A percentile compares a stretch with the other conserved stretches of the same genome.
phyloP scores from a whole-genome alignment of 2,797 vertebrate species.

The Ispidina picta region DNA sequence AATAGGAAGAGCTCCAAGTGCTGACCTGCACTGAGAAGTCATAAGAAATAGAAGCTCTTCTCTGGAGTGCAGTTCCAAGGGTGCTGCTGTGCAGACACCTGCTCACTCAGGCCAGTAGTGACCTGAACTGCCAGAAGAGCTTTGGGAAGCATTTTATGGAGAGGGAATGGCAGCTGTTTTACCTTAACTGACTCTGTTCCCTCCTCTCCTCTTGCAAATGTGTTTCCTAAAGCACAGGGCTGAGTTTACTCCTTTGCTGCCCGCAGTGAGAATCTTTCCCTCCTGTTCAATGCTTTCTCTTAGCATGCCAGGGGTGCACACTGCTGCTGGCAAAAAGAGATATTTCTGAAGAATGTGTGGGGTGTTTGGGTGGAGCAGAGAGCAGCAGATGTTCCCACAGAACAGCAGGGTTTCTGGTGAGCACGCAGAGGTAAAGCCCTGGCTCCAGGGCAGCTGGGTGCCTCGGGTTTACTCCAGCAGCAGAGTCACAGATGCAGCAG shows the following conservation, averaged over 20 bases:
- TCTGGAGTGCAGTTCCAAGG: background rate
- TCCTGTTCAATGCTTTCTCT: slow-evolving; percentile 5
- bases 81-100: background rate
- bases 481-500: slow-evolving; percentile 20
- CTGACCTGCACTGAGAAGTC: background rate
- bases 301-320: background rate
- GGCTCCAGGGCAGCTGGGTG: slow-evolving; percentile 68
- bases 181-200: background rate
- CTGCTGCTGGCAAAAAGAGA: slow-evolving; percentile 70
- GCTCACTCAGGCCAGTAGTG: background rate
- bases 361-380: slow-evolving; percentile 60
- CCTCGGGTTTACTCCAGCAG: background rate
- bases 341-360: slow-evolving; percentile 65
- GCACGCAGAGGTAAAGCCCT: slow-evolving; percentile 64
- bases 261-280: background rate
- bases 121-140: background rate
- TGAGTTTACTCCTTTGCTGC: background rate
- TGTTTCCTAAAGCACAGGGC: background rate
- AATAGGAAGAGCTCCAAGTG: background rate
- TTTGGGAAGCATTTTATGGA: background rate
- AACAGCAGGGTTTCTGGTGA: slow-evolving; percentile 50
- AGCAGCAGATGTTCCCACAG: slow-evolving; percentile 68
- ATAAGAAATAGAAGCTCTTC: background rate
- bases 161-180: background rate
- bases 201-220: background rate